These are phyloP conservation scores for Mormyrus hasselquistii DNA, from an alignment of 2,797 vertebrate species.

Conservation along the genomic window DNA sequence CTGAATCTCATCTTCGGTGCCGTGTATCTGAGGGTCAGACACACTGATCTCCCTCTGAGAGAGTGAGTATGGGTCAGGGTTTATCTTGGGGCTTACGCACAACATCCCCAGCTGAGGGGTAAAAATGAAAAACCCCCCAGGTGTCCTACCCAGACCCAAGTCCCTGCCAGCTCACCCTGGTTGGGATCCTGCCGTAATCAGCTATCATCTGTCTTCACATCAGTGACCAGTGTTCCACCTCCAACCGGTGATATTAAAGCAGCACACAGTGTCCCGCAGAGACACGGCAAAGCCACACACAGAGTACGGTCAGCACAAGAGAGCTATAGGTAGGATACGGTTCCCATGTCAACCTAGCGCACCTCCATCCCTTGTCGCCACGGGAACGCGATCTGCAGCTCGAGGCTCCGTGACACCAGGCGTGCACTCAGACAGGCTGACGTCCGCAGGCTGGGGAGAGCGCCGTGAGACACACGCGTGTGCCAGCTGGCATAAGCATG, in stretches of 20 bases:
- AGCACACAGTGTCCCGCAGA: not conserved
- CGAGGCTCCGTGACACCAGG: not conserved
- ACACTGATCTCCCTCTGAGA: not conserved
- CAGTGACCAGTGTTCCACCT: not conserved
- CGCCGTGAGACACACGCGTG: not conserved
- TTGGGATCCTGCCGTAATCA: not conserved
- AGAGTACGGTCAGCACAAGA: not conserved
- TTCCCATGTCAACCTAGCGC: not conserved
- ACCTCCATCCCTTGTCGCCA: not conserved
- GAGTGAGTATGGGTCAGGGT: not conserved
- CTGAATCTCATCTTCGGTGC: not conserved
- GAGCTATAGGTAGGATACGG: not conserved
- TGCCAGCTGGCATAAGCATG: slow-evolving; percentile 2
- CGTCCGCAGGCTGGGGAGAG: not conserved
- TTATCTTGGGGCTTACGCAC: not conserved
- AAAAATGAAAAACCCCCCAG: not conserved
- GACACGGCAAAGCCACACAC: not conserved
- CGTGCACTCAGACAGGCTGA: not conserved
- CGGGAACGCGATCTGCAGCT: not conserved
- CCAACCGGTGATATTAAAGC: not conserved
- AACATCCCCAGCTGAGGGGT: not conserved
- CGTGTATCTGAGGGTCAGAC: not conserved
- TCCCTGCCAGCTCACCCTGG: not conserved
- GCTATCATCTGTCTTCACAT: not conserved
- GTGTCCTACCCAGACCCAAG: not conserved